A percentile compares a stretch with the other conserved stretches of the same genome.
phyloP scores from a whole-genome alignment of 1,140 invertebrate genomes.

The Periplaneta americana region DNA sequence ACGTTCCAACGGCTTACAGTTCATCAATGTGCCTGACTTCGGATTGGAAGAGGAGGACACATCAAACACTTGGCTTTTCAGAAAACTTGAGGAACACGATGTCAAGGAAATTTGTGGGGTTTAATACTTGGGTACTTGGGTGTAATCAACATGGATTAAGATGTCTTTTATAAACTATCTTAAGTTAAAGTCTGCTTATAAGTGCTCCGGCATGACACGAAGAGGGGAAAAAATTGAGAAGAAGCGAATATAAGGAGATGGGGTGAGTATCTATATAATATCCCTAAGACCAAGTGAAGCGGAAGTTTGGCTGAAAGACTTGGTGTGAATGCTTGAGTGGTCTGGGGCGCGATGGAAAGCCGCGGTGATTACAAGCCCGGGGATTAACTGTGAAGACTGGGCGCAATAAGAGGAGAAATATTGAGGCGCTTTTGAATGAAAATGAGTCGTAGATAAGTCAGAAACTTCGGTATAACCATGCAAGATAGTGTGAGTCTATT shows the following conservation, averaged over 20 bases:
- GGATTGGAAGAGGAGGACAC: not conserved
- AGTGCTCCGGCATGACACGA: not conserved
- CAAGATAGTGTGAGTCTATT: not conserved
- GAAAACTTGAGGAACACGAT: not conserved
- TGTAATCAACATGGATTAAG: not conserved
- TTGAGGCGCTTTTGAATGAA: not conserved
- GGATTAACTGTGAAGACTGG: not conserved
- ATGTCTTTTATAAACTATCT: not conserved
- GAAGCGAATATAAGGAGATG: too few species aligned
- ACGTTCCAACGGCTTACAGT: too few species aligned
- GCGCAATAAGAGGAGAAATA: not conserved
- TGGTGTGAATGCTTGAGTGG: not conserved
- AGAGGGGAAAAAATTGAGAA: not conserved
- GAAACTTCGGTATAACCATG: not conserved
- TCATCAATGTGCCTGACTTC: not conserved
- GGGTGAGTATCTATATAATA: not conserved
- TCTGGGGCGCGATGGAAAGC: not conserved
- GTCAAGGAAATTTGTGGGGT: not conserved
- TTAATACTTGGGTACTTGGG: not conserved
- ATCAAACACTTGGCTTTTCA: not conserved
- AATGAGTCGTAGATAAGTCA: not conserved
- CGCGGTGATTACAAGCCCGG: not conserved
- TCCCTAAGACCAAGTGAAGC: not conserved
- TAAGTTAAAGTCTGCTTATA: not conserved
- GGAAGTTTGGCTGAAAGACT: not conserved